Conservation (phyloP, 2,888 invertebrate species). For the Hermaeophaga mercurialis region DNA sequence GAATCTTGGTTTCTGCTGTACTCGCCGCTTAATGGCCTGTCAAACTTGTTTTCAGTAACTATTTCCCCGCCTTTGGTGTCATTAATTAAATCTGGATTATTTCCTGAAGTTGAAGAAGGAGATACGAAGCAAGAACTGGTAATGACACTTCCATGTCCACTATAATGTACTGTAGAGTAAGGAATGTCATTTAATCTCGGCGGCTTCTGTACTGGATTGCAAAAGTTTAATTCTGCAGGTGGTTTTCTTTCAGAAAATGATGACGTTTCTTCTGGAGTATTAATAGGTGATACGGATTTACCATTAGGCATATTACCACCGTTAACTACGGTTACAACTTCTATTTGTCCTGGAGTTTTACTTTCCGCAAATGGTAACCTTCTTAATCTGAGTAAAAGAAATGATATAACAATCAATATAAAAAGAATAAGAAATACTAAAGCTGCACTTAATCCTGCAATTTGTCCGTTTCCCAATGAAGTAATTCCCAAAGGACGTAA, state of each 20-base stretch:
- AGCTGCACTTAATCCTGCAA: slow-evolving; percentile 83
- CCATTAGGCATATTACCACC: slow-evolving; percentile 60
- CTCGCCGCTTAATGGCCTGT: slow-evolving; percentile 74
- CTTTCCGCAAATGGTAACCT: slow-evolving; percentile 76
- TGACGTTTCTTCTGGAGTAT: slow-evolving; percentile 55
- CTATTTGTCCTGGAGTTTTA: slow-evolving; percentile 76
- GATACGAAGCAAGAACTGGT: slow-evolving; percentile 73
- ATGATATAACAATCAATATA: slow-evolving; percentile 73
- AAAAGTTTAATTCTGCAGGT: slow-evolving; percentile 58
- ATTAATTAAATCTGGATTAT: slow-evolving; percentile 85
- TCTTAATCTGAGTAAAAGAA: slow-evolving; percentile 74
- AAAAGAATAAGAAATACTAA: slow-evolving; percentile 78
- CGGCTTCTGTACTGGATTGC: slow-evolving; percentile 75
- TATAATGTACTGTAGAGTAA: slow-evolving; percentile 72
- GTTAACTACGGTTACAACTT: slow-evolving; percentile 68
- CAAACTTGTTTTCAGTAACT: slow-evolving; percentile 49
- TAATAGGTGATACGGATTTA: slow-evolving; percentile 58
- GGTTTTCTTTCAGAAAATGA: slow-evolving; percentile 55
- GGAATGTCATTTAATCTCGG: slow-evolving; percentile 71
- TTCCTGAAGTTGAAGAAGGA: slow-evolving; percentile 74
- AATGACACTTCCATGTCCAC: slow-evolving; percentile 69
- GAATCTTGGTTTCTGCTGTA: slow-evolving; percentile 78
- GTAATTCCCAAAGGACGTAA: slow-evolving; percentile 80
- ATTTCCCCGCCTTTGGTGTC: slow-evolving; percentile 71
- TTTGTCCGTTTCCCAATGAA: slow-evolving; percentile 81